Conservation (phyloP, 2,113 vertebrate genomes). For the Melospiza melodia region DNA sequence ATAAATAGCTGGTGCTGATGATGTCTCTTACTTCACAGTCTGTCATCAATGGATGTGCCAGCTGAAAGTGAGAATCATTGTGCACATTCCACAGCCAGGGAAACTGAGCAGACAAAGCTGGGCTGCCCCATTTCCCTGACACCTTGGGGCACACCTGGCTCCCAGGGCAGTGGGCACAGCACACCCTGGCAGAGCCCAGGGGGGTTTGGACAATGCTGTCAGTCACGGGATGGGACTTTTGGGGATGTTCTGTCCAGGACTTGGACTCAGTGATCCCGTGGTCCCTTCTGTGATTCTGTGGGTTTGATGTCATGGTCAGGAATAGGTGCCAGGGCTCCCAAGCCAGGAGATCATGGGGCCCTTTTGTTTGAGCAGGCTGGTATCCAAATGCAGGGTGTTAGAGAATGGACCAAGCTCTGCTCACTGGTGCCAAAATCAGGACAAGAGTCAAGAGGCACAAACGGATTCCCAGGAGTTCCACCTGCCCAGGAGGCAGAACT, state of each 20-base stretch:
- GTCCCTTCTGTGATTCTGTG: not conserved
- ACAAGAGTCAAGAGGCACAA: not conserved
- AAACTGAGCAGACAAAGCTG: not conserved
- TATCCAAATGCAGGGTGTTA: not conserved
- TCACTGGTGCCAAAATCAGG: not conserved
- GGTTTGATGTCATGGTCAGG: not conserved
- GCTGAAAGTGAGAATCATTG: not conserved
- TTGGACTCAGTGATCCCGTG: not conserved
- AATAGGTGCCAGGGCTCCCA: not conserved
- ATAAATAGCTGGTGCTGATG: not conserved
- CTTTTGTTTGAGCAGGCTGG: not conserved
- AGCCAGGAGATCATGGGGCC: rapidly evolving
- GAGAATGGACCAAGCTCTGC: not conserved
- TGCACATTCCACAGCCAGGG: not conserved
- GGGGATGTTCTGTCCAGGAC: not conserved
- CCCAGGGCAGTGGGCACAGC: not conserved
- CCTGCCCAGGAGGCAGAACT: not conserved
- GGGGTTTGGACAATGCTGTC: not conserved
- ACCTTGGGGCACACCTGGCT: not conserved
- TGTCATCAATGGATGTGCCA: not conserved
- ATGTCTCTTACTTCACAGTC: rapidly evolving
- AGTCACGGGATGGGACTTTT: too few relatives aligned
- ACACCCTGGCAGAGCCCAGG: not conserved
- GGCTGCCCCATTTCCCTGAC: too few relatives aligned
- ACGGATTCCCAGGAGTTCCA: not conserved